Evolutionary conservation across 2,113 vertebrate genomes (phyloP), one percentile per base, ranked within the genome.

Genomic region (Oryzias celebensis): DNA sequence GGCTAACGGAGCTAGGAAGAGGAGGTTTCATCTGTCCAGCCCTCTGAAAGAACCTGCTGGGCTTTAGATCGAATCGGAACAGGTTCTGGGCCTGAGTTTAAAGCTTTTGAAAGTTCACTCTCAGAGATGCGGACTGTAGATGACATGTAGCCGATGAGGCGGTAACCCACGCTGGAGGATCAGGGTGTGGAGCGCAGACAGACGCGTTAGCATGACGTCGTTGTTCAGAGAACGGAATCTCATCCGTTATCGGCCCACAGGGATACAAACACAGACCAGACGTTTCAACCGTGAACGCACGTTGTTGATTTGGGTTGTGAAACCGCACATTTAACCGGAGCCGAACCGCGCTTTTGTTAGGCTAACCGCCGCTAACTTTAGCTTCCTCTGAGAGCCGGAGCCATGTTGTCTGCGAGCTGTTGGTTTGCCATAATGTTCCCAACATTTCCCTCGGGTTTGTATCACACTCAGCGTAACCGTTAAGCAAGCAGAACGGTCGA

Each of bases 141-240:
- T 54, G 56, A 77, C 44, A 18, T 0, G 1, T 17, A 31, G 65
- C 61, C 76, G 64, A 54, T 55, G 2, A 46, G 54, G 68, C 14
- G 41, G 36, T 16, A 58, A 14, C 36, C 14, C 20, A 24, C 26
- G 5, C 36, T 23, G 51, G 60, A 20, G 23, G 28, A 46, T 54
- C 68, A 65, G 83, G 83, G 78, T 76, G 78, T 78, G 68, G 54
- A 58, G 16, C 45, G 14, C n/a, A 10, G 8, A 12, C 31, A 36
- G 36, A 36, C 36, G 36, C 36, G 36, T 12, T 36, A 36, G 36
- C 36, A 36, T 36, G 36, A 36, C 36, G 12, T 3, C 10, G 36
- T 10, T 36, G 2, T 36, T 0, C 12, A 10, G 36, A 12, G 10
- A 36, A 3, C 36, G 8, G 31, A 12, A 36, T 12, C 23, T 1